A percentile compares a stretch with the other conserved stretches of the same genome.
Conservation (phyloP, 2,113 vertebrate species). For the Callocephalon fimbriatum region DNA sequence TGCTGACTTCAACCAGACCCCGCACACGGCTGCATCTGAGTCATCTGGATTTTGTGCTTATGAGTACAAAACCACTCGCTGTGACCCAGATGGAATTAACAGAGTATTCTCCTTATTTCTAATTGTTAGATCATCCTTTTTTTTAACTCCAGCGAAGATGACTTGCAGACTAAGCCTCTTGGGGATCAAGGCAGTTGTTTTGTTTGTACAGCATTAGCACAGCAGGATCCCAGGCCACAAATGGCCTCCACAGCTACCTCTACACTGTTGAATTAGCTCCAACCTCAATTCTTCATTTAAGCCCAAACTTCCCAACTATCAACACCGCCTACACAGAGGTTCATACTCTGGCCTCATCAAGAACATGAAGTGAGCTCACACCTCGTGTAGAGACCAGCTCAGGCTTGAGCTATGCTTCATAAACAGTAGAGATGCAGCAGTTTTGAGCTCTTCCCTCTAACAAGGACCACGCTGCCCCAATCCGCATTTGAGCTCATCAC, state of each 20-base stretch:
- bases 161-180: conserved; percentile 41
- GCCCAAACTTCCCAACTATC: not conserved
- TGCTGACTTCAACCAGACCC: not conserved
- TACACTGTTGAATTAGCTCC: not conserved
- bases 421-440: not conserved
- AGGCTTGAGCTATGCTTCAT: not conserved
- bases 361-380: not conserved
- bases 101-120: conserved; percentile 27
- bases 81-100: conserved; percentile 42
- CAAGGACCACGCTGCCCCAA: not conserved
- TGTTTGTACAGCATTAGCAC: conserved; percentile 49
- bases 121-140: conserved; percentile 50
- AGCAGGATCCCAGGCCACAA: conserved; percentile 35
- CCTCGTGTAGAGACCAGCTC: not conserved
- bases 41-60: conserved; percentile 37
- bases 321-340: not conserved
- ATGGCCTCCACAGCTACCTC: not conserved
- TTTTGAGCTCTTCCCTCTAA: not conserved
- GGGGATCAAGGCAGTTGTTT: conserved; percentile 24
- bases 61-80: conserved; percentile 17
- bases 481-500: not conserved
- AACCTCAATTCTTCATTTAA: not conserved
- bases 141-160: conserved; percentile 44
- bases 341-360: not conserved
- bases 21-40: not conserved